Percentiles rank a stretch among this genome's conserved stretches.
Conservation (phyloP, 2,113 vertebrate species). For the Antigone vipio region DNA sequence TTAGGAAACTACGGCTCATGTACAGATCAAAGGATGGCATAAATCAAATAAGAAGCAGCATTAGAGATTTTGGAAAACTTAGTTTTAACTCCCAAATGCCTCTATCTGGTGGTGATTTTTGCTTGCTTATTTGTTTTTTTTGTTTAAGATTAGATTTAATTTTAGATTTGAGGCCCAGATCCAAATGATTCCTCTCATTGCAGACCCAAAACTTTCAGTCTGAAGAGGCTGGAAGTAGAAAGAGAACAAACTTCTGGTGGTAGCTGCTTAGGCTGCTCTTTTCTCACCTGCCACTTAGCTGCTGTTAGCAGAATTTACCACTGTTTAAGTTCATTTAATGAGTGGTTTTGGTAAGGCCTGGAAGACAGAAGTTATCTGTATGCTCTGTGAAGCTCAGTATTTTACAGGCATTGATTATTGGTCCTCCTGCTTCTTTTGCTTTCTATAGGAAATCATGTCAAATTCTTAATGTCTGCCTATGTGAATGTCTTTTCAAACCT, state of each 20-base stretch:
- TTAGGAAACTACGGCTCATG: neutral
- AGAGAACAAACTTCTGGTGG: neutral
- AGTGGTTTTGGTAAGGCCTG: neutral
- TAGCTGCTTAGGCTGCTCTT: neutral
- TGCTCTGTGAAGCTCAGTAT: neutral
- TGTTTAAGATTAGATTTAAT: conserved; percentile 21
- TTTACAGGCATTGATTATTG: neutral
- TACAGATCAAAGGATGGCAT: neutral
- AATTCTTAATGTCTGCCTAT: neutral
- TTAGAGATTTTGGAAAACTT: neutral
- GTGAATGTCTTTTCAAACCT: neutral
- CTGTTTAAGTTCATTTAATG: neutral
- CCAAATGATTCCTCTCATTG: neutral
- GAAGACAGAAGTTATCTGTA: neutral
- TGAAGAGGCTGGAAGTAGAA: neutral
- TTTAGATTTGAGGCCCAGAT: conserved; percentile 24
- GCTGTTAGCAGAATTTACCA: neutral
- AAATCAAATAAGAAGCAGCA: neutral
- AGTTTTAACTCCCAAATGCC: neutral
- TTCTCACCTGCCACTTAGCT: neutral
- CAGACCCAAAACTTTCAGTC: neutral
- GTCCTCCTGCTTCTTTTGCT: neutral
- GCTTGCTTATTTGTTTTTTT: neutral
- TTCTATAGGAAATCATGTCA: neutral
- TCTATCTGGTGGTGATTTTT: neutral